A percentile compares a stretch with the other conserved stretches of the same genome.
Evolutionary conservation across 2,888 invertebrate species (phyloP).

Genomic region (Chalcis sispes): DNA sequence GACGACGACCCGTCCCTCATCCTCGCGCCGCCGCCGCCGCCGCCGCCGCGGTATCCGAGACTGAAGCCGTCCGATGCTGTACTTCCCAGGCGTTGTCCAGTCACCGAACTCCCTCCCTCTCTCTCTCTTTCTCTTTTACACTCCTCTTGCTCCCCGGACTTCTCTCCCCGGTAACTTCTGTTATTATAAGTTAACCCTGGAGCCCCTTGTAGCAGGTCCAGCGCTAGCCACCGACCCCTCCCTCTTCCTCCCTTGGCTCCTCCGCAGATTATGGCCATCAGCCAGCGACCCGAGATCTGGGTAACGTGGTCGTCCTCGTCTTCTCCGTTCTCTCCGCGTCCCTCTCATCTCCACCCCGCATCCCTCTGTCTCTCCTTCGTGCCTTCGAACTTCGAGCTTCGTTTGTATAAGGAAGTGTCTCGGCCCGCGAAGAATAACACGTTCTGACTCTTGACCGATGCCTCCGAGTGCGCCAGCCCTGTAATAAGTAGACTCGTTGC

Average conservation of each 20-base stretch:
- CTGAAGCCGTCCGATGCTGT: conserved; percentile 62
- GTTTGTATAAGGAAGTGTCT: conserved; percentile 72
- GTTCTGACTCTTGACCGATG: conserved; percentile 66
- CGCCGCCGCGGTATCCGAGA: conserved; percentile 56
- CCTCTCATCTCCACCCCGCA: conserved; percentile 38
- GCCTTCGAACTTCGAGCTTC: conserved; percentile 58
- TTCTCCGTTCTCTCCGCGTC: conserved; percentile 38
- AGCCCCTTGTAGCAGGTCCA: conserved; percentile 47
- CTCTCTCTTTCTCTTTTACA: conserved; percentile 7
- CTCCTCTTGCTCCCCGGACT: conserved; percentile 56
- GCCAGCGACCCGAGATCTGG: conserved; percentile 72
- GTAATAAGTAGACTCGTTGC: conserved; percentile 53
- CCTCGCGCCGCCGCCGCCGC: conserved; percentile 62
- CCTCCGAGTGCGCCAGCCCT: conserved; percentile 26
- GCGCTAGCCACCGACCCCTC: conserved; percentile 5
- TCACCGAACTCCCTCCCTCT: conserved; percentile 67
- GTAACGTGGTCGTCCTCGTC: conserved; percentile 63
- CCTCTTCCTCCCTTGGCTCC: conserved; percentile 58
- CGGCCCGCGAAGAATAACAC: conserved; percentile 73
- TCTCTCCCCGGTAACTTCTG: conserved; percentile 71
- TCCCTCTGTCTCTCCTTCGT: conserved; percentile 41
- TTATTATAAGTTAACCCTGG: conserved; percentile 76
- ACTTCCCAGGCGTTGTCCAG: conserved; percentile 69
- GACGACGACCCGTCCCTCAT: conserved; percentile 74
- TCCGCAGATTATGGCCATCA: conserved; percentile 74